Conservation (phyloP, 2,888 invertebrate genomes). For the Xylota sylvarum region DNA sequence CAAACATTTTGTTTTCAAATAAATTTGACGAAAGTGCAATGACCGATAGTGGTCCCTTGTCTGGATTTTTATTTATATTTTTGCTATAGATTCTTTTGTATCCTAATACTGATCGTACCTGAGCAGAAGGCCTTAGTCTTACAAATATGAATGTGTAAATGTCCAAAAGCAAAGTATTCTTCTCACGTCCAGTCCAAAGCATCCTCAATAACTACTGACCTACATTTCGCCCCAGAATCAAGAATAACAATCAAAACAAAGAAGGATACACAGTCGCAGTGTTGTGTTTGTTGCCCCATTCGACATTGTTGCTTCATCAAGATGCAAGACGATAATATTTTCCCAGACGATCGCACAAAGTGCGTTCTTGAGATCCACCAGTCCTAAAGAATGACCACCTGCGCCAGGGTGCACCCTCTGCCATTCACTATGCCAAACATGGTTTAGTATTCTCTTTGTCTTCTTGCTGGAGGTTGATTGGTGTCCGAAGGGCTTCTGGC, state of each 20-base stretch:
- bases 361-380: slow-evolving; percentile 31
- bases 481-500: slow-evolving; percentile 27
- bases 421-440: slow-evolving; percentile 33
- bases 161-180: not conserved
- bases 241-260: slow-evolving; percentile 68
- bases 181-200: slow-evolving; percentile 6
- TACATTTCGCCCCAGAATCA: slow-evolving; percentile 38
- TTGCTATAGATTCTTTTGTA: not conserved
- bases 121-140: not conserved
- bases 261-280: not conserved
- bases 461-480: slow-evolving; percentile 33
- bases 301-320: slow-evolving; percentile 2
- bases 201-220: slow-evolving; percentile 62
- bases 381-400: slow-evolving; percentile 58
- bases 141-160: not conserved
- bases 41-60: slow-evolving; percentile 52
- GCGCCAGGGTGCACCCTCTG: slow-evolving; percentile 69
- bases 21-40: slow-evolving; percentile 58
- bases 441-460: slow-evolving; percentile 50
- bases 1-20: slow-evolving; percentile 43
- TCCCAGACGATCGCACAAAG: slow-evolving; percentile 26
- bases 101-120: not conserved
- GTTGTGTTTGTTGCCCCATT: not conserved
- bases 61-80: slow-evolving; percentile 22
- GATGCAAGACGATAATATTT: slow-evolving; percentile 27